Conservation (phyloP, 2,113 vertebrate species). For the Mungos mungo region DNA sequence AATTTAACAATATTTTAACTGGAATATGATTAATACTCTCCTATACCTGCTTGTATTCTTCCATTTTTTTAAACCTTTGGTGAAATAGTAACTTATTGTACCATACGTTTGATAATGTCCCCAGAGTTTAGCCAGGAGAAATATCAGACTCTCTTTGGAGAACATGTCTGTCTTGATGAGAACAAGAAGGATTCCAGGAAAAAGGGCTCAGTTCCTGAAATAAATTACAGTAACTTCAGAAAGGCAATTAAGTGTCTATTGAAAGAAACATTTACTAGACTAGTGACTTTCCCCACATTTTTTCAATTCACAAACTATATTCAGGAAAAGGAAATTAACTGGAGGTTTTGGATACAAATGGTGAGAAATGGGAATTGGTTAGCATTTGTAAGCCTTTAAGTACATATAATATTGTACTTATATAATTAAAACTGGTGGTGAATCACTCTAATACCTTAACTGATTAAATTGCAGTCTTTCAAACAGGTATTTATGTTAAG, state of each 20-base stretch:
- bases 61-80: neutral
- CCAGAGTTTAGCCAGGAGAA: constrained; percentile 39
- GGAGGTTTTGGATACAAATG: constrained; percentile 74
- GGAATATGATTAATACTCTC: neutral
- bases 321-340: constrained; percentile 79
- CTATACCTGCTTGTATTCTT: neutral
- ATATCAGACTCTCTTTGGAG: constrained; percentile 47
- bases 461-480: constrained; percentile 79
- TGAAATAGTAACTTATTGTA: constrained; percentile 40
- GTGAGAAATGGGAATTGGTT: constrained; percentile 68
- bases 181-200: constrained; percentile 36
- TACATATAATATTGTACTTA: constrained; percentile 80
- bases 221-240: constrained; percentile 46
- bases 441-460: constrained; percentile 78
- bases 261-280: constrained; percentile 43
- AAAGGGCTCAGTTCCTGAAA: constrained; percentile 53
- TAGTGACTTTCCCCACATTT: constrained; percentile 29
- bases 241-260: constrained; percentile 44
- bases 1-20: constrained; percentile 59
- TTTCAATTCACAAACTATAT: constrained; percentile 58
- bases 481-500: constrained; percentile 76
- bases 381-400: constrained; percentile 80
- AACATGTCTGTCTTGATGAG: constrained; percentile 36
- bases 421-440: constrained; percentile 78
- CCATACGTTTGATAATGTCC: constrained; percentile 29